Conservation (phyloP, 1,140 invertebrate species). For the Subanguina moxae region DNA sequence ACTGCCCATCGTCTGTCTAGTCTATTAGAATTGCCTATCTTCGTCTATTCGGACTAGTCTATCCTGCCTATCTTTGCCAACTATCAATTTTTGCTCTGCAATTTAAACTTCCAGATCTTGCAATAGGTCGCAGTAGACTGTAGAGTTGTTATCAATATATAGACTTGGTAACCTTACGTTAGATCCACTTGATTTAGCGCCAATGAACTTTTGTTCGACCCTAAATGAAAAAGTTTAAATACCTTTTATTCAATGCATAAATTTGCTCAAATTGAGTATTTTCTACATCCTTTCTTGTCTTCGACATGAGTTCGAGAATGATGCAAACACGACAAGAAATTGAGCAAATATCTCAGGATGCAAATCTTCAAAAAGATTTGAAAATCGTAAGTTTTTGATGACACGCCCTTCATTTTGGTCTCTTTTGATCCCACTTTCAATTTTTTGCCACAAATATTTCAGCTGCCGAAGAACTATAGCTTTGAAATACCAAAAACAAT, state of each 20-base stretch:
- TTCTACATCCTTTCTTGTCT: background rate
- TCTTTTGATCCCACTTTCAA: too few relatives aligned
- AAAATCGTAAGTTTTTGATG: slow-evolving; percentile 17
- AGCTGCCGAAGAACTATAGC: slow-evolving; percentile 88
- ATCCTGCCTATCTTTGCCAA: too few relatives aligned
- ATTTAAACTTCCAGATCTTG: too few relatives aligned
- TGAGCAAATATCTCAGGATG: slow-evolving; percentile 28
- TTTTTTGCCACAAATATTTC: slow-evolving; percentile 17
- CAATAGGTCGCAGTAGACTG: too few relatives aligned
- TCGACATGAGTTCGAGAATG: slow-evolving; percentile 1
- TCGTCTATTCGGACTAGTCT: too few relatives aligned
- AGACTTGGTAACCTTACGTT: too few relatives aligned
- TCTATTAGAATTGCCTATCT: too few relatives aligned
- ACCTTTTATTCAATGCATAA: background rate
- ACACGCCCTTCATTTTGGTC: too few relatives aligned
- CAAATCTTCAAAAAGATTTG: slow-evolving; percentile 22
- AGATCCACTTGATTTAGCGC: background rate
- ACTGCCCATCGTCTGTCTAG: too few relatives aligned
- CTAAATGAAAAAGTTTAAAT: background rate
- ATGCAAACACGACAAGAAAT: slow-evolving; percentile 23
- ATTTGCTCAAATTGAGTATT: background rate
- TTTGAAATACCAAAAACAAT: slow-evolving; percentile 98
- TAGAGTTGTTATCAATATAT: too few relatives aligned
- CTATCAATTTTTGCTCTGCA: too few relatives aligned
- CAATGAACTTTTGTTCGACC: background rate